phyloP scores from a whole-genome alignment of 2,113 vertebrate species.

The Gymnocephalus cernua region DNA sequence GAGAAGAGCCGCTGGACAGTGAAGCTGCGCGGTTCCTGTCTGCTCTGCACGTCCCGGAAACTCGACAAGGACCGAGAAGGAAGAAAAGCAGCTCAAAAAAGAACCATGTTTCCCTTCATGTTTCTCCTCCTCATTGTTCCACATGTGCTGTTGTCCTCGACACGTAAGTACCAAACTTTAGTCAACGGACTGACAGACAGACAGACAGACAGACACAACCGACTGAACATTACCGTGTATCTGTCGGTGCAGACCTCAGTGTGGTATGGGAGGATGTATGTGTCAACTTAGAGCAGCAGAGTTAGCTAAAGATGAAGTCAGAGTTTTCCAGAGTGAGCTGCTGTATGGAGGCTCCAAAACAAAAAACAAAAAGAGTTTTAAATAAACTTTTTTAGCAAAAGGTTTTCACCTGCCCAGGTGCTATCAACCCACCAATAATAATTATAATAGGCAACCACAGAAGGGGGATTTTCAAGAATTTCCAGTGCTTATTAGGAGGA shows the following conservation, averaged over 20 bases:
- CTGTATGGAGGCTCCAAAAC: background rate
- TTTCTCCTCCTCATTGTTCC: conserved; percentile 67
- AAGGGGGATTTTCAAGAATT: background rate
- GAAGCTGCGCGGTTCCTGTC: conserved; percentile 12
- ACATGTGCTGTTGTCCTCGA: conserved; percentile 64
- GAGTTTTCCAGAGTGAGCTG: background rate
- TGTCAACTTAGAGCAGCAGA: background rate
- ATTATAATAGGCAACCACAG: background rate
- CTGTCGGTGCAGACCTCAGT: background rate
- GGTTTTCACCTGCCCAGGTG: background rate
- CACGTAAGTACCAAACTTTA: conserved; percentile 75
- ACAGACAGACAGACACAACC: background rate
- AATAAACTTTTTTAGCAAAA: background rate
- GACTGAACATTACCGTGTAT: background rate
- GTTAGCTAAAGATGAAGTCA: background rate
- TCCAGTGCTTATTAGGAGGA: background rate
- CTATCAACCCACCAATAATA: conserved; percentile 10
- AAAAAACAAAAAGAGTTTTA: background rate
- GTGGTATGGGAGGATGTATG: background rate
- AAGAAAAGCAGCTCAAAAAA: background rate
- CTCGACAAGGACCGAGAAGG: conserved; percentile 2
- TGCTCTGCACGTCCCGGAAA: conserved; percentile 1
- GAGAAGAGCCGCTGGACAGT: conserved; percentile 5
- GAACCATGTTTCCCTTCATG: conserved; percentile 62
- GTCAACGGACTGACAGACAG: background rate